Evolutionary conservation across 2,888 invertebrate genomes (phyloP).

Genomic region (Lymantria dispar): DNA sequence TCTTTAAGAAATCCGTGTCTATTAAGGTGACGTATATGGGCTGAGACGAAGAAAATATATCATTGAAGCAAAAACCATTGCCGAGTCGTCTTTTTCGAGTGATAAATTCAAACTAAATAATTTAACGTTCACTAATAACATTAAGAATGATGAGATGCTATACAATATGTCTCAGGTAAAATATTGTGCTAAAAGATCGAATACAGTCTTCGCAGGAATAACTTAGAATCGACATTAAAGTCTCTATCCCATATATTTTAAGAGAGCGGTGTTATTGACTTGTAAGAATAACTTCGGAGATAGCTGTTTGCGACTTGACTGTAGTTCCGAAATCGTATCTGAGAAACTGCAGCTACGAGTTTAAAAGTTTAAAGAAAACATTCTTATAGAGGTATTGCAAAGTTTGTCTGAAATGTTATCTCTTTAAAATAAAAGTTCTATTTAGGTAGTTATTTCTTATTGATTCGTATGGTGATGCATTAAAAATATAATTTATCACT

Average conservation of each 20-base stretch:
- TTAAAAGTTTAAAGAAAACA: conserved; percentile 40
- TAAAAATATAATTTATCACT: too few relatives aligned
- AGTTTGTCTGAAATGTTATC: conserved; percentile 30
- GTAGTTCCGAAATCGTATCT: conserved; percentile 38
- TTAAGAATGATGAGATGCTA: neutral
- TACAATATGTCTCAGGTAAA: conserved; percentile 31
- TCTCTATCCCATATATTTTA: conserved; percentile 42
- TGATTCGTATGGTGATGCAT: conserved; percentile 3
- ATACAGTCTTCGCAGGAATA: conserved; percentile 25
- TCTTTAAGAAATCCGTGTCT: too few relatives aligned
- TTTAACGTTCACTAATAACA: too few relatives aligned
- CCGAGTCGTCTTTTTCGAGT: too few relatives aligned
- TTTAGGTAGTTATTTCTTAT: conserved; percentile 8
- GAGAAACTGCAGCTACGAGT: conserved; percentile 35
- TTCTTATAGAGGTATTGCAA: conserved; percentile 26
- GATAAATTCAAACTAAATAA: too few relatives aligned
- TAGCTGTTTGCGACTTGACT: conserved; percentile 52
- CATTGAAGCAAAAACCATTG: too few relatives aligned
- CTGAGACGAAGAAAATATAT: too few relatives aligned
- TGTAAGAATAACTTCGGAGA: conserved; percentile 57
- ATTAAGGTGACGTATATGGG: too few relatives aligned
- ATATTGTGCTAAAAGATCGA: conserved; percentile 28
- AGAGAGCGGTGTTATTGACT: conserved; percentile 76
- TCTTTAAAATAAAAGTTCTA: conserved; percentile 34
- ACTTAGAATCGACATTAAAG: conserved; percentile 35